Evolutionary conservation across 1,140 invertebrate genomes (phyloP).

Genomic region (Drosophila arizonae): DNA sequence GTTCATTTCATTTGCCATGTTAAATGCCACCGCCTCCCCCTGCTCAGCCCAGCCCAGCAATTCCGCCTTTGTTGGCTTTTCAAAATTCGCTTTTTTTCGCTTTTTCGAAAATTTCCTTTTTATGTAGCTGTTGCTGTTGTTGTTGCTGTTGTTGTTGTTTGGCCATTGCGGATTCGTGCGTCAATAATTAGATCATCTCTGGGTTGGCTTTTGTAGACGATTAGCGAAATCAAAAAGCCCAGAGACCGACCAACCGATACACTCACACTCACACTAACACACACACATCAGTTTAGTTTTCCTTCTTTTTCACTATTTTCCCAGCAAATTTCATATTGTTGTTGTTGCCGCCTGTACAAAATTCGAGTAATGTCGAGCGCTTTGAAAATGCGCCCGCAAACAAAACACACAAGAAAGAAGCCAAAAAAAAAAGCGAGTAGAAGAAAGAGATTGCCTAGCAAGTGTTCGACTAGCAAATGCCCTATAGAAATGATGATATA

Average conservation of each 20-base stretch:
- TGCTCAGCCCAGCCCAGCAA: not conserved
- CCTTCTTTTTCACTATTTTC: constrained; percentile 34
- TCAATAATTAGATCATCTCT: constrained; percentile 80
- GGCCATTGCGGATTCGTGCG: constrained; percentile 68
- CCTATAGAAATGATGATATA: not conserved
- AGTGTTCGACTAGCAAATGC: not conserved
- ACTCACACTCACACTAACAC: constrained; percentile 2
- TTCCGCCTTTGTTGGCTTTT: constrained; percentile 36
- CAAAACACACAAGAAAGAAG: constrained; percentile 29
- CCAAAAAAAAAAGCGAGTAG: constrained; percentile 6
- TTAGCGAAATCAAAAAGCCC: constrained; percentile 76
- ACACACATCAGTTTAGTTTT: constrained; percentile 30
- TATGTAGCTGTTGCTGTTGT: constrained; percentile 12
- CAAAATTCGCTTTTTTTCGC: constrained; percentile 6
- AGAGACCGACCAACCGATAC: constrained; percentile 32
- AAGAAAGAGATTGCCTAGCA: not conserved
- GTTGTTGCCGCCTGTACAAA: constrained; percentile 25
- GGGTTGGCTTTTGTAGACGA: constrained; percentile 68
- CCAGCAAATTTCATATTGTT: constrained; percentile 13
- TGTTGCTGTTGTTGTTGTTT: constrained; percentile 23
- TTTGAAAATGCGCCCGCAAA: constrained; percentile 42
- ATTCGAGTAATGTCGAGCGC: constrained; percentile 43
- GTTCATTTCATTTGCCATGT: constrained; percentile 57
- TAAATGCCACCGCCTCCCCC: constrained; percentile 12
- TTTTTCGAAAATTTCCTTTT: constrained; percentile 36